Base-by-base conservation (phyloP, 2,797 vertebrate genomes). In the Remorina albescens region DNA sequence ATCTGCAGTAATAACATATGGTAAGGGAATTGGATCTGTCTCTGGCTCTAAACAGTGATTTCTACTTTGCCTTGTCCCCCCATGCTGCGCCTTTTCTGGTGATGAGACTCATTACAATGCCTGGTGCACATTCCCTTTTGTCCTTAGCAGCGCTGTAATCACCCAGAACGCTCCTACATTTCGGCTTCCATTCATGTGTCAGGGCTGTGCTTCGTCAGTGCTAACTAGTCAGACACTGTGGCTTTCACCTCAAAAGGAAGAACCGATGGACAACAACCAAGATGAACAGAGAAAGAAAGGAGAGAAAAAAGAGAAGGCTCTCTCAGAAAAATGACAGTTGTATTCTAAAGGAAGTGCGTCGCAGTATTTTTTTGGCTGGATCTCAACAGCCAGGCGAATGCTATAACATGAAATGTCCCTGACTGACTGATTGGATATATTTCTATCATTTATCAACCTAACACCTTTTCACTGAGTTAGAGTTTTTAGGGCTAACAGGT, bases 91-190 rank as follows among this genome's bases (percentile, higher is more conserved):
- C 57, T 84, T 85, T 86, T 78, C 84, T 88, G 75, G 73, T 86
- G 89, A 87, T 89, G 79, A 85, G 81, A 78, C 74, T 91, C 85
- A 92, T 92, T 90, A 91, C 81, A 86, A 80, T 87, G 87, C 75
- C 84, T 83, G 83, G 71, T 86, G 74, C 74, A 87, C 77, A 80
- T 86, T 72, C 65, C 65, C 67, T 71, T 89, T 90, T 89, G 81
- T 91, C 77, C 81, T 76, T 81, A 85, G 83, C 74, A 74, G 54
- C 64, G 49, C 64, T 86, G 71, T 86, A 85, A 85, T 91, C 84
- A 78, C 71, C 65, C 72, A 75, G 71, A 82, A 81, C 30, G 30
- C 82, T 81, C 65, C 76, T 67, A 78, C 72, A 85, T 71, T 84
- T 84, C 71, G 74, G 70, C 81, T 85, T 80, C 61, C 58, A 67